Base-by-base conservation (phyloP, 2,113 vertebrate genomes). In the Sminthopsis crassicaudata region DNA sequence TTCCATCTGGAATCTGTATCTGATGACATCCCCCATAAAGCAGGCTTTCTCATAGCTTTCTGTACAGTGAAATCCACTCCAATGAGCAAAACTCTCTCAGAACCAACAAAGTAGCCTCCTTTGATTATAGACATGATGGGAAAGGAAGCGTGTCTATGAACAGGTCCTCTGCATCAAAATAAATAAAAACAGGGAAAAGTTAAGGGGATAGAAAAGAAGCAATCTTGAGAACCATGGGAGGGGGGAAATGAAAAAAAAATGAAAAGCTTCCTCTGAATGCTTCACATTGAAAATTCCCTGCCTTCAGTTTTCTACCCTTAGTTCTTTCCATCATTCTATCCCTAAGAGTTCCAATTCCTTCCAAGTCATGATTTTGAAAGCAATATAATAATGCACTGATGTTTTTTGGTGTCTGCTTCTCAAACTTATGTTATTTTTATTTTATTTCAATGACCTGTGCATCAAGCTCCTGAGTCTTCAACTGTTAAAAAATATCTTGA, bases 321-420 rank as follows among this genome's bases (percentile, higher is more conserved):
- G 16, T 48, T 51, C 9, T 51, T 51, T 51, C 9, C 50, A 84
- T 84, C 16, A 42, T 23, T 8, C 16, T 8, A 42, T 84, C 19
- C n/a, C n/a, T 84, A 26, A 84, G 67, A 8, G 1, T 23, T 84
- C 67, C 8, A 19, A 84, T 6, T 84, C n/a, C n/a, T 84, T 84
- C n/a, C 3, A 84, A 84, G 67, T 42, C n/a, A 42, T 84, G 16
- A 42, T 26, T 42, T 84, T 84, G 67, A 84, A 6, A 42, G 19
- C n/a, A 84, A 12, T 84, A 7, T 23, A 84, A 42, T 84, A 42
- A 84, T 94, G 92, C 2, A 22, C 36, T 90, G 14, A 90, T 91
- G 55, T 48, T 93, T 94, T 94, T n/a, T 94, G 90, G 6, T 90
- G 0, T 90, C 91, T 84, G n/a, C 67, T 84, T 84, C 67, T 42